Base-by-base conservation (phyloP, 64 coral and sea anemone genomes). In the Orbicella faveolata region DNA sequence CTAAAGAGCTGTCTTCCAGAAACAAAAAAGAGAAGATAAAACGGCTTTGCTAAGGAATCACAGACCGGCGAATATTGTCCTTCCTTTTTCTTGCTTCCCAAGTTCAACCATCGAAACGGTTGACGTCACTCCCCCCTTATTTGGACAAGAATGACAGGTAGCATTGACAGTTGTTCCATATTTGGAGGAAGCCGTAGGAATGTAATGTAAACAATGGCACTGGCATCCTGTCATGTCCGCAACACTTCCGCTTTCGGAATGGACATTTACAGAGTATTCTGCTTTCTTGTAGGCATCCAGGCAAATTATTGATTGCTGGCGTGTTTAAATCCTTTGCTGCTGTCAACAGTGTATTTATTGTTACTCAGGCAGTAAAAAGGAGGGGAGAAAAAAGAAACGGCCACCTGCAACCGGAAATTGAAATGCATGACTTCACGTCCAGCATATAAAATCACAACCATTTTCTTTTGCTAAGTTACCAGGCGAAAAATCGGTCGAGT, bases 101-200 rank as follows among this genome's bases (percentile, higher is more conserved):
- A 85, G 82, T 73, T 85, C 82, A 85, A 85, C 63, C 63, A 85
- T 72, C 65, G 65, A 66, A 72, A 72, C 95, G 73, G 81, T 88
- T 96, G 91, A 96, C 95, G 92, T 96, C 95, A 96, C 83, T 53
- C 44, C 4, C 44, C 69, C 95, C 95, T 72, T 91, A 94, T 94
- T 78, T 94, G 95, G 90, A 39, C 34, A 26, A 23, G 52, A 61
- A 21, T 80, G 90, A 87, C 90, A 92, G 90, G 95, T 89, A 90
- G 51, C 73, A 90, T 83, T 85, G 63, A 94, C 83, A 88, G 26
- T 3, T 74, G 26, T 34, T 15, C 90, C 90, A 87, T 87, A 92
- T 92, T 73, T 92, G 90, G 90, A 62, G 55, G 55, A 12, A 16
- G 55, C 15, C 55, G 55, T 12, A 59, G 34, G 18, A 30, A 85